Percentiles rank a stretch among this genome's conserved stretches.
Evolutionary conservation across 1,140 invertebrate species (phyloP).

Genomic region (Solen grandis): DNA sequence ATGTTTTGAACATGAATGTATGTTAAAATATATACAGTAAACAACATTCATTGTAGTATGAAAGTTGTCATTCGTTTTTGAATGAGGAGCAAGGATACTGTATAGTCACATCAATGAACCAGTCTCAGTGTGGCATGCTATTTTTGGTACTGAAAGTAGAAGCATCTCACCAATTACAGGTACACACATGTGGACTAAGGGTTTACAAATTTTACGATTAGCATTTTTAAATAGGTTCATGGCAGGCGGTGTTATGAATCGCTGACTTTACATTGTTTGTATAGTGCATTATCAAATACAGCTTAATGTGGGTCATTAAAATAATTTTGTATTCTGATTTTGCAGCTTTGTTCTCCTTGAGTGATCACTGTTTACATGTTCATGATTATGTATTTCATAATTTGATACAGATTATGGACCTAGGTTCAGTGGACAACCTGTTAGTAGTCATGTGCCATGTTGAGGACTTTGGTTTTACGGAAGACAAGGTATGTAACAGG

Average conservation of each 20-base stretch:
- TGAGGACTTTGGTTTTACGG: slow-evolving; percentile 76
- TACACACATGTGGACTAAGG: too few relatives aligned
- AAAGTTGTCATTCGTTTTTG: too few relatives aligned
- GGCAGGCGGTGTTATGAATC: not conserved
- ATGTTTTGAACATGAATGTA: too few relatives aligned
- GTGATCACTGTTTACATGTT: not conserved
- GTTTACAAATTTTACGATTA: too few relatives aligned
- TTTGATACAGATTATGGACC: slow-evolving; percentile 81
- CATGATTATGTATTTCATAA: slow-evolving; percentile 71
- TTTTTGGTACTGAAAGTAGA: too few relatives aligned
- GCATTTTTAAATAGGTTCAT: too few relatives aligned
- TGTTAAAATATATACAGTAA: too few relatives aligned
- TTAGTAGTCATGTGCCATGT: slow-evolving; percentile 77
- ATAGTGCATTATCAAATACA: not conserved
- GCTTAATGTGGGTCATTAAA: not conserved
- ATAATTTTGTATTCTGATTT: not conserved
- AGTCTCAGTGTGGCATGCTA: too few relatives aligned
- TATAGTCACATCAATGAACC: too few relatives aligned
- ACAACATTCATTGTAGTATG: too few relatives aligned
- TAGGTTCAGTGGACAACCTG: slow-evolving; percentile 83
- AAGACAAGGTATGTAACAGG: slow-evolving; percentile 72
- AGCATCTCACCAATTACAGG: too few relatives aligned
- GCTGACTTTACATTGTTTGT: not conserved
- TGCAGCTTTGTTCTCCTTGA: not conserved
- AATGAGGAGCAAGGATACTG: too few relatives aligned